Percentiles rank a stretch among this genome's conserved stretches.
Evolutionary conservation across 2,888 invertebrate genomes (phyloP).

Genomic region (Yponomeuta plumbellus): DNA sequence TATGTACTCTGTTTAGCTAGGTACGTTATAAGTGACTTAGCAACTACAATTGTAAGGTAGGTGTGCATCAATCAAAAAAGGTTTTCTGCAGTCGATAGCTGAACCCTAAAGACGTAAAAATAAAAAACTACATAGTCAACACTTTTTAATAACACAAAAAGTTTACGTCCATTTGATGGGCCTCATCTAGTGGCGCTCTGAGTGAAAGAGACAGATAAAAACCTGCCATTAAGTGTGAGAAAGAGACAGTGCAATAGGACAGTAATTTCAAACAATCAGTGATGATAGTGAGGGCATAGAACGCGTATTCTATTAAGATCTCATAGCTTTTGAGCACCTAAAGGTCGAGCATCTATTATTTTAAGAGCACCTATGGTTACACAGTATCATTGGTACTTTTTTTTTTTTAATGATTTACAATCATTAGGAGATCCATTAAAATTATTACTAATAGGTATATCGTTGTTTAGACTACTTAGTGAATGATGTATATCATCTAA

Average conservation of each 20-base stretch:
- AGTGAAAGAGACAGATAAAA: slow-evolving; percentile 1
- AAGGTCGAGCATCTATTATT: not conserved
- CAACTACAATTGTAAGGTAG: too few relatives aligned
- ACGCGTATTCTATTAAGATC: not conserved
- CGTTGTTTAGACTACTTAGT: too few relatives aligned
- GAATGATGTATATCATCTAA: too few relatives aligned
- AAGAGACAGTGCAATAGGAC: not conserved
- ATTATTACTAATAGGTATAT: too few relatives aligned
- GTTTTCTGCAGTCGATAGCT: not conserved
- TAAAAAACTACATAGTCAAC: not conserved
- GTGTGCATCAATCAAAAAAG: not conserved
- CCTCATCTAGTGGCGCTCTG: slow-evolving; percentile 12
- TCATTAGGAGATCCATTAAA: too few relatives aligned
- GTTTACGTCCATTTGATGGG: slow-evolving; percentile 13
- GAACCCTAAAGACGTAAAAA: not conserved
- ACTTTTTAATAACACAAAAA: slow-evolving; percentile 17
- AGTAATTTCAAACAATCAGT: not conserved
- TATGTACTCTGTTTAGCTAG: too few relatives aligned
- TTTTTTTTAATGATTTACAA: too few relatives aligned
- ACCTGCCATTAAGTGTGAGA: not conserved
- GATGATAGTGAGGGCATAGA: not conserved
- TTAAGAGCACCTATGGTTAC: not conserved
- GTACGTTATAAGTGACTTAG: too few relatives aligned
- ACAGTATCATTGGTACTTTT: not conserved
- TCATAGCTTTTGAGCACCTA: not conserved